Conservation (phyloP, 2,888 invertebrate species). For the Euproctis similis region DNA sequence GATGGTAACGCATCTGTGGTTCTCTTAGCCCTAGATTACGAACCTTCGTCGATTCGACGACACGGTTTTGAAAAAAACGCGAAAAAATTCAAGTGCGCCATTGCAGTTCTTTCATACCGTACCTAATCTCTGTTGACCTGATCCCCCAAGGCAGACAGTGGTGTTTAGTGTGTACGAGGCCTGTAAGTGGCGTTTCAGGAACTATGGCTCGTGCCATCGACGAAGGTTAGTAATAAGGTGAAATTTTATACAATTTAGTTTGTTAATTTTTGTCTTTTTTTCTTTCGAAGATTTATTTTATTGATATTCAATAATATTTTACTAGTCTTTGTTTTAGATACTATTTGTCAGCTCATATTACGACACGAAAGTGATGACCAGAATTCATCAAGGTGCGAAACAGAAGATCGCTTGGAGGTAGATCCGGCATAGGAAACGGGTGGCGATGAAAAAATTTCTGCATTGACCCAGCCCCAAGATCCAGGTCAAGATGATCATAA, state of each 20-base stretch:
- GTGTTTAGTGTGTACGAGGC: neutral
- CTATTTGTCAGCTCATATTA: no score
- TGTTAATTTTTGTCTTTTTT: slow-evolving; percentile 1
- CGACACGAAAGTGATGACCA: slow-evolving; percentile 1
- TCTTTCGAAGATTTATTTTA: neutral
- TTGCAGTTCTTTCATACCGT: neutral
- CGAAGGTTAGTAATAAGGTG: neutral
- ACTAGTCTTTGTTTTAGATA: no score
- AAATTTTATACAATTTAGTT: slow-evolving; percentile 1
- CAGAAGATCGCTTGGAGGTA: neutral
- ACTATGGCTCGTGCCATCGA: no score
- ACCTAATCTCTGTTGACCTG: neutral
- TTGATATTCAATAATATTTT: no score
- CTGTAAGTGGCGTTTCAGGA: no score
- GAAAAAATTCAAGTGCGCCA: no score
- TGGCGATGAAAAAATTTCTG: no score
- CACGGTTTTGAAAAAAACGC: no score
- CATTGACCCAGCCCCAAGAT: no score
- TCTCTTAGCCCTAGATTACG: neutral
- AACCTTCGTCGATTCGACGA: no score
- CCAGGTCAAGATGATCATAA: slow-evolving; percentile 2
- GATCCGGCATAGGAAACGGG: slow-evolving; percentile 1
- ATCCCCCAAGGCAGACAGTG: neutral
- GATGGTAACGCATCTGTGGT: no score
- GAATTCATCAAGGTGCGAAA: neutral